Evolutionary conservation across 2,888 invertebrate genomes (phyloP), one percentile per base, ranked within the genome.

Genomic region (Xestia ashworthii): DNA sequence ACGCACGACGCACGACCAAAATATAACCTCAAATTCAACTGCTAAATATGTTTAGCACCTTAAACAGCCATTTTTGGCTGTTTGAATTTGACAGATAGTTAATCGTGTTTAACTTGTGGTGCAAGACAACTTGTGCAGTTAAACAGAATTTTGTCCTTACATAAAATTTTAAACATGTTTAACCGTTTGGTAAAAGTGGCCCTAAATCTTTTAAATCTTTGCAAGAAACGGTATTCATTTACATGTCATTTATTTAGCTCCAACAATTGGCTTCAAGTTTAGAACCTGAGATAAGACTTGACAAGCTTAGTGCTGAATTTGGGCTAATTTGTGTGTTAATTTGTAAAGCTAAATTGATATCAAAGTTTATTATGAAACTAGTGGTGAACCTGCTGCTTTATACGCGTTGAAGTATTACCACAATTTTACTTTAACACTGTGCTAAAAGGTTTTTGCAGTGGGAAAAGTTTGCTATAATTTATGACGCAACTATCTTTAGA

Each of bases 221-320:
- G n/a, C 12, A 38, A 74, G 38, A 69, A 55, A 46, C n/a, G 32
- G 44, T 73, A 67, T 65, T 75, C n/a, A 71, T 79, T 79, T 75
- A 74, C 74, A 73, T 73, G 64, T 80, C 50, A 80, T 75, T 73
- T 55, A 76, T 53, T 11, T 82, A 71, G 46, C 71, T 50, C 5
- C 12, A 71, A 87, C 81, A 73, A 69, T 77, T 68, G 46, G 22
- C 12, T 32, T 50, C 22, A 72, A 73, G 50, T 72, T 72, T 67
- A 38, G 25, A 14, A 58, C 32, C 22, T 50, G 48, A 75, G 83
- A 87, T 87, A 68, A 65, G 50, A 22, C 12, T 62, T 58, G 60
- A 66, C 68, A 79, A 25, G 44, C 50, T 50, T 66, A 71, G 38
- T 38, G 48, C 38, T 64, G 46, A 73, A 67, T 71, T 83, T 46